Evolutionary conservation across 2,797 vertebrate genomes (phyloP).

Genomic region (Nannoperca australis): DNA sequence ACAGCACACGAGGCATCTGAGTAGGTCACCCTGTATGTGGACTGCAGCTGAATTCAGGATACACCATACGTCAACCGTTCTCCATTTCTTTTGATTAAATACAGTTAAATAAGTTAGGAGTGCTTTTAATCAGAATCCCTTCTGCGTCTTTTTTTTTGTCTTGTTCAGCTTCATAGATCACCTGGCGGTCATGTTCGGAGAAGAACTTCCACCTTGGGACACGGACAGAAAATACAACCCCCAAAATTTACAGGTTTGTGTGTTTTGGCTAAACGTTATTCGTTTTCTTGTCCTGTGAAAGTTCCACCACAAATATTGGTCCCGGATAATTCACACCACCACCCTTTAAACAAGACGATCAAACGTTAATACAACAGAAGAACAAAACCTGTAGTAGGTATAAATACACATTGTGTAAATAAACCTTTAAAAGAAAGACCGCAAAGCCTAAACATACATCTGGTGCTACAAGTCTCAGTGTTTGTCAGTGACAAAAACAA

Average conservation of each 20-base stretch:
- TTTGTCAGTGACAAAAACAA: not conserved
- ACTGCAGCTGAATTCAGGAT: not conserved
- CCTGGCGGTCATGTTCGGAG: constrained; percentile 93
- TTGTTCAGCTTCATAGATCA: constrained; percentile 91
- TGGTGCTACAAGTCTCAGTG: not conserved
- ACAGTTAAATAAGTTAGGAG: not conserved
- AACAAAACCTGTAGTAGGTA: not conserved
- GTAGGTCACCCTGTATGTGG: not conserved
- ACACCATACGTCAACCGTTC: too few species aligned
- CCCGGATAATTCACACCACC: not conserved
- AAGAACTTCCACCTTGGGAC: constrained; percentile 94
- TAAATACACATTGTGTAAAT: not conserved
- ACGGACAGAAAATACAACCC: constrained; percentile 90
- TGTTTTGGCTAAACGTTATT: not conserved
- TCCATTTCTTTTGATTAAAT: not conserved
- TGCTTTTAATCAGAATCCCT: not conserved
- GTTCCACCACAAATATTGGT: not conserved
- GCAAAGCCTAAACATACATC: not conserved
- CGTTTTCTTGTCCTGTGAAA: not conserved
- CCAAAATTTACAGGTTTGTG: constrained; percentile 90
- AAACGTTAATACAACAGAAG: not conserved
- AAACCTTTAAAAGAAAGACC: not conserved
- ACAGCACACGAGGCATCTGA: not conserved
- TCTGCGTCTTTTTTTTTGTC: not conserved
- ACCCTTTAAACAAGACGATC: not conserved